Base-by-base conservation (phyloP, 23 tunicate genomes). In the Aplidium turbinatum region DNA sequence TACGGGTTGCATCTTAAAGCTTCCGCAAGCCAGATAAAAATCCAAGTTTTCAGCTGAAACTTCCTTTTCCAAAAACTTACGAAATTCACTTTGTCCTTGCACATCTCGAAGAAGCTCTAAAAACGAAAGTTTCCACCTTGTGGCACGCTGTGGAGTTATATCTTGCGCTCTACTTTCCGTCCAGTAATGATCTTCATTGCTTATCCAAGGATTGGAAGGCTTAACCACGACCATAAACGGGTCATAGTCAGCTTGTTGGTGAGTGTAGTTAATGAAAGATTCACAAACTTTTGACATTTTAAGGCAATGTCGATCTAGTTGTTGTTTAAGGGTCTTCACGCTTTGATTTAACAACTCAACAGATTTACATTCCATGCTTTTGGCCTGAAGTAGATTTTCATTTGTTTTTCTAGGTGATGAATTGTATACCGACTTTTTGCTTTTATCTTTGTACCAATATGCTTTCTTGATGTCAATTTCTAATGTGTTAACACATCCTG, bases 271-370 rank as follows among this genome's bases (percentile, higher is more conserved):
- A 47, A 75, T 70, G 5, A 91, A 31, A 61, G 70, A 77, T 26
- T 84, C 97, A 51, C 91, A 84, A 16, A 91, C 97, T 68, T 91
- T 91, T 23, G 97, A 91, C 91, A 91, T 84, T 78, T 91, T 91
- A 13, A 91, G 51, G 40, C 97, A 91, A 72, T 91, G 97, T 19
- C 97, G 66, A 57, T 91, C 87, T 32, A 91, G 47, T 57, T 91
- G 86, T 36, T 78, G 71, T 46, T 47, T 63, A 3, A 91, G 47
- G 21, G 58, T 84, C 9, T 68, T 30, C 3, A 91, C 58, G 19
- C 38, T 58, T 21, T 47, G 68, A 21, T 56, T 67, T 3, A 91
- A 31, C 16, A 91, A 79, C 21, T 91, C 97, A 0, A 52, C 63
- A 4, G 87, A 78, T 47, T 78, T 82, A 0, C 31, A 33, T 20